These are phyloP conservation scores for Chelon auratus DNA, from an alignment of 2,797 vertebrate genomes.

Conservation along the genomic window DNA sequence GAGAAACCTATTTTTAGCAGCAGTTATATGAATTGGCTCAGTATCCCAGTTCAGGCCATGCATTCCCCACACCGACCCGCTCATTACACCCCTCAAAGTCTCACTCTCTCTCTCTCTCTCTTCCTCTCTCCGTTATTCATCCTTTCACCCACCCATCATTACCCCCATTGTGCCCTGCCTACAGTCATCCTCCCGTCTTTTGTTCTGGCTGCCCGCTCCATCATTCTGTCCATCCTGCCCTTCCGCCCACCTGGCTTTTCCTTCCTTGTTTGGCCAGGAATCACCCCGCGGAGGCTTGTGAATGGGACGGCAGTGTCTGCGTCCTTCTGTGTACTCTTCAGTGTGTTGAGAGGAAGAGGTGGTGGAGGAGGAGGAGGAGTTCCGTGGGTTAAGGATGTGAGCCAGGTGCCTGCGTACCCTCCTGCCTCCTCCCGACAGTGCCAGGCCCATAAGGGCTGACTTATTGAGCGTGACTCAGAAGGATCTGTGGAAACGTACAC, in stretches of 20 bases:
- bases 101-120: slow-evolving; percentile 40
- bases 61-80: slow-evolving; percentile 70
- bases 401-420: slow-evolving; percentile 70
- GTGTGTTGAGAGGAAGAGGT: slow-evolving; percentile 56
- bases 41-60: slow-evolving; percentile 76
- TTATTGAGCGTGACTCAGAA: slow-evolving; percentile 80
- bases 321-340: slow-evolving; percentile 53
- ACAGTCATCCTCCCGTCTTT: slow-evolving; percentile 56
- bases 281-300: slow-evolving; percentile 68
- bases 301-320: slow-evolving; percentile 73
- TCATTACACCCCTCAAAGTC: slow-evolving; percentile 66
- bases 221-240: slow-evolving; percentile 69
- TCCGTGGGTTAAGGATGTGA: slow-evolving; percentile 70
- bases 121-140: slow-evolving; percentile 54
- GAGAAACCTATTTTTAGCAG: slow-evolving; percentile 81
- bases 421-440: slow-evolving; percentile 60
- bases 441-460: slow-evolving; percentile 77
- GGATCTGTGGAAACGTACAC: slow-evolving; percentile 76
- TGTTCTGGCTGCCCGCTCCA: slow-evolving; percentile 63
- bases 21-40: slow-evolving; percentile 86
- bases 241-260: slow-evolving; percentile 74
- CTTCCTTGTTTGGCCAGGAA: slow-evolving; percentile 77
- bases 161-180: slow-evolving; percentile 65
- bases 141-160: slow-evolving; percentile 69
- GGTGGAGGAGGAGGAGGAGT: slow-evolving; percentile 45